A percentile compares a stretch with the other conserved stretches of the same genome.
Conservation (phyloP, 2,888 invertebrate genomes). For the Drosophila aldrichi region DNA sequence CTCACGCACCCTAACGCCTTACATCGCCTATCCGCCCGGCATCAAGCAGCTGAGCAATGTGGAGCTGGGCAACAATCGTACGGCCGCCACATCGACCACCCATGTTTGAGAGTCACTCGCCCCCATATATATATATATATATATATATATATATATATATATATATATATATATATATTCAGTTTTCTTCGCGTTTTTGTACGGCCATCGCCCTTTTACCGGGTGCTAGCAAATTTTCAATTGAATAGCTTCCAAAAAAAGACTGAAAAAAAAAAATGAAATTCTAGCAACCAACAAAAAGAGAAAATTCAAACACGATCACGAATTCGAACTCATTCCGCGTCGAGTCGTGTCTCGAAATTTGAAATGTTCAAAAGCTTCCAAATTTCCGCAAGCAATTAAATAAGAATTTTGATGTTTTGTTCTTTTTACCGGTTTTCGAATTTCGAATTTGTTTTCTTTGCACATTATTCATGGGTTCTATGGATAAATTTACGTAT, state of each 20-base stretch:
- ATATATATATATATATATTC: neutral
- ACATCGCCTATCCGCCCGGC: conserved; percentile 18
- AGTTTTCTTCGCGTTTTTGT: conserved; percentile 30
- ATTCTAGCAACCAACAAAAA: neutral
- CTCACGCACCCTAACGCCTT: conserved; percentile 49
- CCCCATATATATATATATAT: neutral
- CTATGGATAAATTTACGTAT: neutral
- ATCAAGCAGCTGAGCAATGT: conserved; percentile 5
- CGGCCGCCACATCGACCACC: conserved; percentile 20
- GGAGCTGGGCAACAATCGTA: neutral
- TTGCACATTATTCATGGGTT: neutral
- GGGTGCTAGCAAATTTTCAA: conserved; percentile 9
- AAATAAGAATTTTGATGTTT: conserved; percentile 34
- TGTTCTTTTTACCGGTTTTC: conserved; percentile 40
- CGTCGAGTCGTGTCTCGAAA: conserved; percentile 30
- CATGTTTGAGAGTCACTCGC: conserved; percentile 16
- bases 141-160: too few relatives aligned
- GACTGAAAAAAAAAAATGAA: neutral
- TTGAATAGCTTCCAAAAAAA: neutral
- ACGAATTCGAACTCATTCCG: neutral
- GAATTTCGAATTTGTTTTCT: conserved; percentile 3
- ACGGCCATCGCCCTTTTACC: neutral
- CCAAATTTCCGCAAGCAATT: conserved; percentile 36
- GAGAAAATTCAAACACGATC: neutral
- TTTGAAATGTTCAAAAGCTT: conserved; percentile 35